phyloP scores from a whole-genome alignment of 2,888 invertebrate genomes.

The Parnassius orleans region DNA sequence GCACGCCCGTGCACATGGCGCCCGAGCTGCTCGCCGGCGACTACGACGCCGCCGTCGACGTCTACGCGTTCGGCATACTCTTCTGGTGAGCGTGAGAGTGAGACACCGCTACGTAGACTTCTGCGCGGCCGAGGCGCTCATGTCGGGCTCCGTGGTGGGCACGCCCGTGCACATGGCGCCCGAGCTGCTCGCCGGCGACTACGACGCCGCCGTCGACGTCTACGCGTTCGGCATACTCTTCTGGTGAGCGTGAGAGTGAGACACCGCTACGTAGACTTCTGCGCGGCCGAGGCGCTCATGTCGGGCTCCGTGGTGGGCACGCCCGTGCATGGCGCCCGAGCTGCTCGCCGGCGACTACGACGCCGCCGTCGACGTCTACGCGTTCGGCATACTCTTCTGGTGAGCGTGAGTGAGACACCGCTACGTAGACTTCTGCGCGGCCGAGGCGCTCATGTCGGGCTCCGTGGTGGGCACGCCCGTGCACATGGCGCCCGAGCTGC shows the following conservation, averaged over 20 bases:
- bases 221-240: conserved; percentile 95
- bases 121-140: conserved; percentile 93
- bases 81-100: conserved; percentile 15
- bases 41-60: conserved; percentile 44
- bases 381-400: conserved; percentile 95
- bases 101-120: no score
- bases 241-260: conserved; percentile 75
- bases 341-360: conserved; percentile 90
- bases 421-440: conserved; percentile 85
- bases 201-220: conserved; percentile 92
- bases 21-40: conserved; percentile 91
- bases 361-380: conserved; percentile 92
- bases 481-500: conserved; percentile 95
- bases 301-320: conserved; percentile 94
- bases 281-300: conserved; percentile 80
- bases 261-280: neutral
- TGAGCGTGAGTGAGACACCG: conserved; percentile 33
- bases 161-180: conserved; percentile 96
- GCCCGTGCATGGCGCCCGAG: conserved; percentile 95
- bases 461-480: conserved; percentile 93
- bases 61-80: no score
- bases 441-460: conserved; percentile 94
- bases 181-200: conserved; percentile 89
- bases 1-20: conserved; percentile 94
- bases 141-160: conserved; percentile 93